These are phyloP conservation scores for Oenanthe melanoleuca DNA, from an alignment of 2,113 vertebrate species.

Conservation along the genomic window DNA sequence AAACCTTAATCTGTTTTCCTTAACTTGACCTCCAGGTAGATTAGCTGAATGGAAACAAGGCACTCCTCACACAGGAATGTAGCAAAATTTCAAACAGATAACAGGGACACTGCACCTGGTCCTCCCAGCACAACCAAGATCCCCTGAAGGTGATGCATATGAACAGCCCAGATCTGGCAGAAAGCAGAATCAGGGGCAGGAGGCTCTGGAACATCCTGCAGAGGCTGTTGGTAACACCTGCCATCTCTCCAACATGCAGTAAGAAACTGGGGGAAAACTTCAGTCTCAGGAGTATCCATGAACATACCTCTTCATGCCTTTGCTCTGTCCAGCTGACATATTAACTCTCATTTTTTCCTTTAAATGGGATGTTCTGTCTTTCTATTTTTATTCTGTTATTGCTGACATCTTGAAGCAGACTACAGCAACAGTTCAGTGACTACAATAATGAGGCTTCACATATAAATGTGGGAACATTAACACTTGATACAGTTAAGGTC, in stretches of 20 bases:
- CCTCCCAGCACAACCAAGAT: background rate
- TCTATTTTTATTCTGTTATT: background rate
- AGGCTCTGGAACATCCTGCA: background rate
- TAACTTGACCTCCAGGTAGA: accelerated
- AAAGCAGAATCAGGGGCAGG: background rate
- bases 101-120: background rate
- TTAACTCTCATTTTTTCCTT: background rate
- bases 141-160: background rate
- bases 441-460: background rate
- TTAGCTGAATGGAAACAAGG: background rate
- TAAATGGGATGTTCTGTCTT: background rate
- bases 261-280: background rate
- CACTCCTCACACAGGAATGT: background rate
- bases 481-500: background rate
- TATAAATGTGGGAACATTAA: background rate
- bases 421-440: background rate
- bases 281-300: background rate
- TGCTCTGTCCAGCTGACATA: background rate
- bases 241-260: background rate
- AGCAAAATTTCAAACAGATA: background rate
- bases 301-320: background rate
- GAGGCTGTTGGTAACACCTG: background rate
- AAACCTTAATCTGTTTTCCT: background rate
- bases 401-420: background rate
- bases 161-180: background rate